Evolutionary conservation across 1,140 invertebrate species (phyloP), one percentile per base, ranked within the genome.

Genomic region (Calephelis virginiensis): DNA sequence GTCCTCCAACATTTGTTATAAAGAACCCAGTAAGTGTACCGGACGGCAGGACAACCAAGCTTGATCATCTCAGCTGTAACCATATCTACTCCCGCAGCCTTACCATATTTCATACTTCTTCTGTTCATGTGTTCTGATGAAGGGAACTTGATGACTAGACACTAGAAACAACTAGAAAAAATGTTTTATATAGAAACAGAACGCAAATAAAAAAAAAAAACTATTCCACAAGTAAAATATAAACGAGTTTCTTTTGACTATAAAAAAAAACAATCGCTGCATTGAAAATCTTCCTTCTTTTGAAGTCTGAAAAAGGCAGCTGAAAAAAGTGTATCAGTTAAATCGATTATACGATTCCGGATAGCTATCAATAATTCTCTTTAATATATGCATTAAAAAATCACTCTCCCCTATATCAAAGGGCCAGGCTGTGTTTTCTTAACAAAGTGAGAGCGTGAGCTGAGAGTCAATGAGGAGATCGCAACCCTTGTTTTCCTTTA

Each of bases 371-470:
- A 70, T 70, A 63, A 61, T 66, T 63, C 48, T 12, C 63, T 59
- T 49, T 40, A 66, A 70, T 66, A 70, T 77, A 79, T 81, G 77
- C 77, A 81, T 81, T 81, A 79, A 81, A 81, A 81, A 81, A 74
- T 74, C 79, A 71, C 68, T 68, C 68, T 66, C 53, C 64, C 73
- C 47, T 66, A 74, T 67, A 78, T 79, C 77, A 81, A 81, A 81
- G 75, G 77, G 67, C 8, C 66, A 69, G 47, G 63, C 64, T 72
- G 67, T 79, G 77, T 81, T 81, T 81, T 78, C 70, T 75, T 81
- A 79, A 81, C 79, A 79, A 78, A 81, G 77, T 81, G 79, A 71
- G 71, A 66, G 71, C 79, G 79, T 81, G 79, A 76, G 71, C 70
- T 63, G 79, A 50, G 67, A 63, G 63, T 73, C 75, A 75, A 80